phyloP scores from a whole-genome alignment of 1,140 invertebrate species.

The Dreissena rostriformis region DNA sequence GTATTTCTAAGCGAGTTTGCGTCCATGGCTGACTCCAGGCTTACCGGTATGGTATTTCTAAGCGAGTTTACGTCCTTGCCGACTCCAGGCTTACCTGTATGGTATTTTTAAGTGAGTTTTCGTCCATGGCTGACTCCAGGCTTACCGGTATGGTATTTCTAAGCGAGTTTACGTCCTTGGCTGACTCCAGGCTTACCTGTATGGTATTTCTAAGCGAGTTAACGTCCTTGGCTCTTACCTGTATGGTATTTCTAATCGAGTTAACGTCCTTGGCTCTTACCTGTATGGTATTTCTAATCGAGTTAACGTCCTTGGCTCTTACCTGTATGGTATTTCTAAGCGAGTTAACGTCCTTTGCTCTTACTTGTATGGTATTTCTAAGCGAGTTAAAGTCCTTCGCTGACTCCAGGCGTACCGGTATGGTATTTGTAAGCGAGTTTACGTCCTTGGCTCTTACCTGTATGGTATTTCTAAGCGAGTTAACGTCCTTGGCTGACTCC shows the following conservation, averaged over 20 bases:
- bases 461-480: conserved; percentile 36
- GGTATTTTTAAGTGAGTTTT: too few relatives aligned
- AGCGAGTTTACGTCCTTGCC: conserved; percentile 33
- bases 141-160: conserved; percentile 48
- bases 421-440: conserved; percentile 21
- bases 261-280: conserved; percentile 21
- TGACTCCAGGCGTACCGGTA: conserved; percentile 49
- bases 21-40: background rate
- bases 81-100: conserved; percentile 26
- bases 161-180: conserved; percentile 34
- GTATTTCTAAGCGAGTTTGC: background rate
- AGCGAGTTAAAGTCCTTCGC: conserved; percentile 36
- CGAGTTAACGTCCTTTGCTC: conserved; percentile 21
- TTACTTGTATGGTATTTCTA: conserved; percentile 51
- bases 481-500: conserved; percentile 38
- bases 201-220: conserved; percentile 34
- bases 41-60: conserved; percentile 7
- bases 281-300: too few relatives aligned
- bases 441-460: conserved; percentile 51
- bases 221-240: conserved; percentile 32
- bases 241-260: conserved; percentile 38
- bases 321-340: conserved; percentile 53
- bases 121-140: too few relatives aligned
- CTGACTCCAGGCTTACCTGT: conserved; percentile 45
- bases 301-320: background rate